phyloP scores from a whole-genome alignment of 2,888 invertebrate genomes.

The Operophtera brumata region DNA sequence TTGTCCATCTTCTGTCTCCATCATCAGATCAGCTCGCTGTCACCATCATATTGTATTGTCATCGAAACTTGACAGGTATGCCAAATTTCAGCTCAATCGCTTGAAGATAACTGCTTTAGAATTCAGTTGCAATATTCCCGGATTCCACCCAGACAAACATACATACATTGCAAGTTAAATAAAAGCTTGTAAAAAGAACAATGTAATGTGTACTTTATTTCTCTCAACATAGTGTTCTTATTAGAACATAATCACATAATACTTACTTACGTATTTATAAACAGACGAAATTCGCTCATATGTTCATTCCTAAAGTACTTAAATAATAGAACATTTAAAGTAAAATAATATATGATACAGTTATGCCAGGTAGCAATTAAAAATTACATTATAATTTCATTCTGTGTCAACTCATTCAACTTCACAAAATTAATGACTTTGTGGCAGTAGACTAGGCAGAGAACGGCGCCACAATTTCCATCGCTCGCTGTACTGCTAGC shows the following conservation, averaged over 20 bases:
- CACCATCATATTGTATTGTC: no score
- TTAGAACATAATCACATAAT: not conserved
- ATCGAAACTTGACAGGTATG: no score
- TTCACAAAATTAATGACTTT: not conserved
- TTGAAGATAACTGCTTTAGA: no score
- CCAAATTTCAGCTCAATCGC: no score
- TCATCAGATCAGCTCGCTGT: no score
- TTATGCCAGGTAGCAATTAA: constrained; percentile 16
- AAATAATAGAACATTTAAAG: not conserved
- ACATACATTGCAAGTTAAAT: no score
- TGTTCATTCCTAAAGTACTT: not conserved
- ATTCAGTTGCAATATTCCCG: no score
- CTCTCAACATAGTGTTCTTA: not conserved
- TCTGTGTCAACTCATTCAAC: constrained; percentile 8
- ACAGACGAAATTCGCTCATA: constrained; percentile 14
- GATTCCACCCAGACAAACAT: no score
- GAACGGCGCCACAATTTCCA: not conserved
- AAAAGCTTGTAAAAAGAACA: not conserved
- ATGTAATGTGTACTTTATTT: constrained; percentile 1
- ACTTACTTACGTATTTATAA: not conserved
- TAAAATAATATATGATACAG: constrained; percentile 10
- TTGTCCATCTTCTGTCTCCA: no score
- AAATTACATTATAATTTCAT: constrained; percentile 16
- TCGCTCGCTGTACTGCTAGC: constrained; percentile 24
- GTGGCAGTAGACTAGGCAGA: no score